These are phyloP conservation scores for Andrena hattorfiana DNA, from an alignment of 2,888 invertebrate species.

Conservation along the genomic window DNA sequence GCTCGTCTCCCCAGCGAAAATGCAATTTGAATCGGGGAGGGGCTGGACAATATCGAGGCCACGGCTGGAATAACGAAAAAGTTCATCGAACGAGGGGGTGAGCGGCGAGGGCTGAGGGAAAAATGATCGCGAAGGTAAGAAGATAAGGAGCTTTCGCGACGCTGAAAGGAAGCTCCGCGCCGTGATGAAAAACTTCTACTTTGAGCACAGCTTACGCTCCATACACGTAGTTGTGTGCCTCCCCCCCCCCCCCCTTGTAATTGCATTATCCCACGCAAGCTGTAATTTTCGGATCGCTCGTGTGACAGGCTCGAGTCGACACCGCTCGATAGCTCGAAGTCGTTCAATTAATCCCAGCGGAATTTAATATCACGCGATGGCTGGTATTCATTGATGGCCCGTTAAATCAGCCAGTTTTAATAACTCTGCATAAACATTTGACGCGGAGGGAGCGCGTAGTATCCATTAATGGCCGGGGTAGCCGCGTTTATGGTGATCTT, in stretches of 20 bases:
- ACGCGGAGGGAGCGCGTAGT: slow-evolving; percentile 7
- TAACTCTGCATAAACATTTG: slow-evolving; percentile 54
- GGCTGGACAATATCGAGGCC: slow-evolving; percentile 14
- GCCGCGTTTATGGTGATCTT: slow-evolving; percentile 60
- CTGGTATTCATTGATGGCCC: slow-evolving; percentile 31
- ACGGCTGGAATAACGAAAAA: slow-evolving; percentile 15
- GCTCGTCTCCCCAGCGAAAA: neutral
- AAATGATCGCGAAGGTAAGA: neutral
- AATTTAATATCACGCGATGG: slow-evolving; percentile 47
- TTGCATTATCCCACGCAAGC: neutral
- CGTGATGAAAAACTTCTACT: slow-evolving; percentile 2
- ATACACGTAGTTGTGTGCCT: neutral
- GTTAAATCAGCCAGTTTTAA: slow-evolving; percentile 47
- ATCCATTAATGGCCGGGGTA: slow-evolving; percentile 43
- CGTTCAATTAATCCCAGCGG: slow-evolving; percentile 36
- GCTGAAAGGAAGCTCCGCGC: neutral
- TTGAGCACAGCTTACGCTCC: neutral
- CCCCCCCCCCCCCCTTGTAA: neutral
- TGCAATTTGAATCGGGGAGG: neutral
- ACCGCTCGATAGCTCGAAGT: slow-evolving; percentile 5
- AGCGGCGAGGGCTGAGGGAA: no score
- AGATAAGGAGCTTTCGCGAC: neutral
- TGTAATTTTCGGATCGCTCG: neutral
- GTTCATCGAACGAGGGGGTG: neutral
- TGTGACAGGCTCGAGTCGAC: no score